Base-by-base conservation (phyloP, 2,113 vertebrate genomes). In the Muntiacus muntjak region DNA sequence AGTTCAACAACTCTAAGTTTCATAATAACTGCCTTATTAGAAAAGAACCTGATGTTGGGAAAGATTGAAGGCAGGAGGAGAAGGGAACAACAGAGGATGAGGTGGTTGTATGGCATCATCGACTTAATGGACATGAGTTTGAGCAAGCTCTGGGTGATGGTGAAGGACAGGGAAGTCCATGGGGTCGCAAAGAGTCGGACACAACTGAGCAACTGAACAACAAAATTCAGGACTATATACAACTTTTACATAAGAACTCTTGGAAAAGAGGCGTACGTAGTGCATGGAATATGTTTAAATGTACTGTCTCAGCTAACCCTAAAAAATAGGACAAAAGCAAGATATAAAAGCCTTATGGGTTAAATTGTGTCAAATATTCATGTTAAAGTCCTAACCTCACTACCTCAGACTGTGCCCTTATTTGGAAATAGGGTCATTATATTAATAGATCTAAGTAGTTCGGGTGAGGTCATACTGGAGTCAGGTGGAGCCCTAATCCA, bases 371-470 rank as follows among this genome's bases (percentile, higher is more conserved):
- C 17, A 36, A 64, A 67, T 54, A 36, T 78, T 76, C 45, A 43
- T 86, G 30, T 81, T 91, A 47, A 84, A 88, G 21, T 60, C 62
- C 45, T 83, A 76, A 81, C 16, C 78, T 23, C n/a, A 87, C 2
- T 58, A 30, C 30, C 50, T 62, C 17, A 83, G 26, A 79, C 55
- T 43, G 11, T 47, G 76, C 45, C 30, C 55, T 92, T 55, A 55
- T 85, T 95, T 95, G n/a, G 47, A 85, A 89, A 54, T 67, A 78
- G 52, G 30, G 11, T 64, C 47, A 78, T 64, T 95, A 13, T 76
- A 76, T 76, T 76, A 76, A 43, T 16, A 85, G 40, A 43, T 79
- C 5, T 85, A 85, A 64, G 36, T 62, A 64, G 19, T 76, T 82
- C 16, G 30, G 47, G 89, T 52, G 47, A 50, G 50, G 54, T 85